Conservation (phyloP, 2,113 vertebrate species). For the Antechinus flavipes region DNA sequence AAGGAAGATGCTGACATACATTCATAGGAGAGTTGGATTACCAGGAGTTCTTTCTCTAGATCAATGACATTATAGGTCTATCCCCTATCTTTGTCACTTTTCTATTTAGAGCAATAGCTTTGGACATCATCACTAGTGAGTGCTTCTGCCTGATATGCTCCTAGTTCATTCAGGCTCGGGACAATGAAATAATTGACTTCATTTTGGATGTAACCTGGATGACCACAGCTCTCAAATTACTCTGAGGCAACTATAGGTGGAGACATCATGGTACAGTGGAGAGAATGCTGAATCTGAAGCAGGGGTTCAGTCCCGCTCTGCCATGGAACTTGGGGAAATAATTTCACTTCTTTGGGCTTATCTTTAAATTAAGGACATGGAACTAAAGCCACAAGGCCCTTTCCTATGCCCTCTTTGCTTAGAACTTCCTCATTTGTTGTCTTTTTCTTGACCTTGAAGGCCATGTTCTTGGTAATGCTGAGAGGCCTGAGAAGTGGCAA, state of each 20-base stretch:
- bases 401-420: neutral
- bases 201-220: neutral
- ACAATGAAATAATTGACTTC: neutral
- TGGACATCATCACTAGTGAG: neutral
- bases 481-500: neutral
- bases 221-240: neutral
- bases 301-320: neutral
- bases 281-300: neutral
- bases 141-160: neutral
- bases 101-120: neutral
- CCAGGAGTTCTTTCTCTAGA: neutral
- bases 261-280: neutral
- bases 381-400: neutral
- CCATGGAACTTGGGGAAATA: neutral
- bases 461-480: neutral
- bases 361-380: neutral
- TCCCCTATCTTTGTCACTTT: neutral
- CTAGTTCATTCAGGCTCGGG: neutral
- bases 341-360: neutral
- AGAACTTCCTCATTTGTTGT: neutral
- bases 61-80: neutral
- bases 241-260: neutral
- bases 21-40: neutral
- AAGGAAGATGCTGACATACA: neutral
- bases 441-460: neutral